Evolutionary conservation across 35 echinoderm and acorn worm species (phyloP), one percentile per base, ranked within the genome.

Genomic region (Amphiura filiformis): DNA sequence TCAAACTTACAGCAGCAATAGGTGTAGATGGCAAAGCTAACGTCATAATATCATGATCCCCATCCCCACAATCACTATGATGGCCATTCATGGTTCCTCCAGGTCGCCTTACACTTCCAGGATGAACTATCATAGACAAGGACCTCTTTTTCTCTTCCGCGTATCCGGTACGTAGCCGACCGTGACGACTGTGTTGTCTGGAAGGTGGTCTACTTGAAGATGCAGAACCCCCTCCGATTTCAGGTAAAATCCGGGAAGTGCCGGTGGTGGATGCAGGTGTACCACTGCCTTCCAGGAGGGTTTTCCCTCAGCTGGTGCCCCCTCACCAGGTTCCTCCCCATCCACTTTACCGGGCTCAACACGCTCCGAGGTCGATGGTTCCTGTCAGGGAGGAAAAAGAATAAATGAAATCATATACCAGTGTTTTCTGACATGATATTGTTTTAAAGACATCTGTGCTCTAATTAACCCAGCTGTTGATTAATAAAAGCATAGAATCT

Each of bases 71-170:
- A 30, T 70, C 61, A 70, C 61, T 70, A n/a, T n/a, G n/a, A n/a
- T 70, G 61, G 56, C 87, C 89, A 31, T 38, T 84, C 76, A 38
- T 78, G 39, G 47, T 85, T 70, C 32, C 89, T 52, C 61, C 61
- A 13, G 11, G 11, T 30, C 61, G 7, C 56, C 91, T 84, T 17
- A 96, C 87, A 65, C 94, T 96, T 37, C 94, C 94, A 30, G 89
- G 86, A 39, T 96, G 94, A n/a, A 96, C 94, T 39, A 96, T 83
- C 90, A 96, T 86, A 2, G 94, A 96, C 82, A 96, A 65, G 15
- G 94, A 96, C 32, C 90, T 39, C 22, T 86, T 81, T 40, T 95
- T 86, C 56, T 78, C 79, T 22, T 36, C 34, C n/a, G n/a, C n/a
- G 61, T 70, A 30, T 70, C 61, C 61, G 28, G 7, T 70, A 26